These are phyloP conservation scores for Maccullochella peelii DNA, from an alignment of 2,113 vertebrate genomes.

Conservation along the genomic window DNA sequence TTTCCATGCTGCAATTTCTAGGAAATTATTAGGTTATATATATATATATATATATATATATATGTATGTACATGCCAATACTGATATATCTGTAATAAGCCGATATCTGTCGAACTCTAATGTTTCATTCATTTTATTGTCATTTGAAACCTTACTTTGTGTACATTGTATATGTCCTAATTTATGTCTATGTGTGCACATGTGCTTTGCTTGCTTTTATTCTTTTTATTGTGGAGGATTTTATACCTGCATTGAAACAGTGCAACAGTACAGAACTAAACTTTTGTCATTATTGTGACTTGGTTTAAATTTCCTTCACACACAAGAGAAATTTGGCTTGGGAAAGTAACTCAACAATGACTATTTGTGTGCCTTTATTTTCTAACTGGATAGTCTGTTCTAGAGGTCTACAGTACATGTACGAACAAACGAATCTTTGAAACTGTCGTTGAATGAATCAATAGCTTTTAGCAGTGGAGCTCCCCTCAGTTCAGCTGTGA, in stretches of 20 bases:
- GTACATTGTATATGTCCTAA: not conserved
- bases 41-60: not conserved
- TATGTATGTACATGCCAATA: no score
- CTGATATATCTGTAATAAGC: no score
- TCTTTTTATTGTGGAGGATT: not conserved
- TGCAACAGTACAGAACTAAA: not conserved
- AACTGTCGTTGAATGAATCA: not conserved
- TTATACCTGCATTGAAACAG: not conserved
- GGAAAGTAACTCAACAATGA: not conserved
- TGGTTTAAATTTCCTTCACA: not conserved
- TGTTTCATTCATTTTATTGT: not conserved
- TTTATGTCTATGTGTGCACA: no score
- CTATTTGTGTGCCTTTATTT: not conserved
- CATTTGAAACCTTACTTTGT: not conserved
- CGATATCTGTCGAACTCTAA: not conserved
- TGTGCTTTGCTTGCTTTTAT: not conserved
- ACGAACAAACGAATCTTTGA: not conserved
- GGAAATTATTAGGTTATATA: not conserved
- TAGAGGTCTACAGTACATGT: not conserved
- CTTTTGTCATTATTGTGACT: not conserved
- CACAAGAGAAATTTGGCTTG: not conserved
- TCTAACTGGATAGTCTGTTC: not conserved
- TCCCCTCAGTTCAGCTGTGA: not conserved
- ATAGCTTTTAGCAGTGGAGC: not conserved
- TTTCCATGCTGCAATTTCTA: not conserved